These are phyloP conservation scores for Diglossa cyanea DNA, from an alignment of 2,797 vertebrate species.

Conservation along the genomic window DNA sequence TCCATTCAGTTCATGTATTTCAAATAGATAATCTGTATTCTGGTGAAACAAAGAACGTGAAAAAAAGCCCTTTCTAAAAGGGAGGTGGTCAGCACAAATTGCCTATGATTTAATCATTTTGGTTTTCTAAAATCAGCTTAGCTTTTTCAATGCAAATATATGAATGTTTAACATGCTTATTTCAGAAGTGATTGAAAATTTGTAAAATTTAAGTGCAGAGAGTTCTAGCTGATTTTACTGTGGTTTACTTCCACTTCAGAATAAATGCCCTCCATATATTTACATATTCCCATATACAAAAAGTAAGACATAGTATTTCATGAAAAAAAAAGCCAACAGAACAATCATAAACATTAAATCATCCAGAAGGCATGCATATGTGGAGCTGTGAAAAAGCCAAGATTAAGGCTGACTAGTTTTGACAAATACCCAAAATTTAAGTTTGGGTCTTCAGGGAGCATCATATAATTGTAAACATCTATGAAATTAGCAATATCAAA, in stretches of 20 bases:
- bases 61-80: slow-evolving; percentile 37
- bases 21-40: slow-evolving; percentile 63
- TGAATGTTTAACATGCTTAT: neutral
- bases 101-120: slow-evolving; percentile 64
- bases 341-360: neutral
- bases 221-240: neutral
- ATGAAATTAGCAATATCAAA: neutral
- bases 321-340: neutral
- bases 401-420: neutral
- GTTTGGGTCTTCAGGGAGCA: neutral
- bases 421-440: neutral
- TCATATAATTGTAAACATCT: neutral
- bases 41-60: slow-evolving; percentile 43
- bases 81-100: slow-evolving; percentile 51
- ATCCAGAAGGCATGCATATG: neutral
- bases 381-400: neutral
- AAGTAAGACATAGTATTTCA: neutral
- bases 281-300: neutral
- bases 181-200: neutral
- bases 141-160: slow-evolving; percentile 20
- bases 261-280: neutral
- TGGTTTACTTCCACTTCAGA: neutral
- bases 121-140: slow-evolving; percentile 38
- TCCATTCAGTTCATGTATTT: slow-evolving; percentile 57
- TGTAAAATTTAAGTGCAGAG: neutral